Evolutionary conservation across 2,888 invertebrate species (phyloP).

Genomic region (Ophion slaviceki): DNA sequence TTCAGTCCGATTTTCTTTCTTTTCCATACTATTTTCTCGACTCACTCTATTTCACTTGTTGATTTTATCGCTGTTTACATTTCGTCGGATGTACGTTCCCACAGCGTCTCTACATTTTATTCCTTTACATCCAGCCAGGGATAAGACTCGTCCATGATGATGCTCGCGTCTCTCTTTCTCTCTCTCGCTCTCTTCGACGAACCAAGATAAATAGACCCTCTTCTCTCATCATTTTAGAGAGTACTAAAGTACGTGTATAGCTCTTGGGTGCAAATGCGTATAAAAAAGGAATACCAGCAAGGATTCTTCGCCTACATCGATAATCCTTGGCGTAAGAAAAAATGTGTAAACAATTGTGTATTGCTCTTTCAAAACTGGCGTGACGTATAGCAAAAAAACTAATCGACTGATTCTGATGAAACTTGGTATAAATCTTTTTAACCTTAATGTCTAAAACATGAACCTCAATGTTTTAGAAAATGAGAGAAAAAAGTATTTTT

Average conservation of each 20-base stretch:
- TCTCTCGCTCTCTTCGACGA: background rate
- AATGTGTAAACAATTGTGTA: background rate
- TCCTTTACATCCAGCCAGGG: slow-evolving; percentile 19
- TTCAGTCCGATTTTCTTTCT: slow-evolving; percentile 8
- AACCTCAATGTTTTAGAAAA: too few species aligned
- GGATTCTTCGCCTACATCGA: background rate
- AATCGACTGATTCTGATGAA: too few species aligned
- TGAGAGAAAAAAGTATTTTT: too few species aligned
- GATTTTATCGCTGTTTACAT: slow-evolving; percentile 81
- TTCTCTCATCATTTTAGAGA: slow-evolving; percentile 11
- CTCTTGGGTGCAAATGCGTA: background rate
- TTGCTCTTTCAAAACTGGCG: too few species aligned
- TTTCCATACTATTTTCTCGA: slow-evolving; percentile 39
- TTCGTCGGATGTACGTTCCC: slow-evolving; percentile 67
- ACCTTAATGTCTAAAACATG: too few species aligned
- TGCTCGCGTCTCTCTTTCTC: background rate
- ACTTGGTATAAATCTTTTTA: too few species aligned
- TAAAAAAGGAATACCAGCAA: slow-evolving; percentile 5
- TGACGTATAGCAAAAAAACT: too few species aligned
- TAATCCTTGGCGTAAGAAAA: background rate
- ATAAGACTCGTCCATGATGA: background rate
- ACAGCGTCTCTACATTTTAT: slow-evolving; percentile 59
- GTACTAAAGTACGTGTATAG: background rate
- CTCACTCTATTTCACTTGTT: slow-evolving; percentile 71
- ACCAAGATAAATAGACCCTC: slow-evolving; percentile 21